Conservation (phyloP, 2,797 vertebrate species). For the Enteromius argenteus region DNA sequence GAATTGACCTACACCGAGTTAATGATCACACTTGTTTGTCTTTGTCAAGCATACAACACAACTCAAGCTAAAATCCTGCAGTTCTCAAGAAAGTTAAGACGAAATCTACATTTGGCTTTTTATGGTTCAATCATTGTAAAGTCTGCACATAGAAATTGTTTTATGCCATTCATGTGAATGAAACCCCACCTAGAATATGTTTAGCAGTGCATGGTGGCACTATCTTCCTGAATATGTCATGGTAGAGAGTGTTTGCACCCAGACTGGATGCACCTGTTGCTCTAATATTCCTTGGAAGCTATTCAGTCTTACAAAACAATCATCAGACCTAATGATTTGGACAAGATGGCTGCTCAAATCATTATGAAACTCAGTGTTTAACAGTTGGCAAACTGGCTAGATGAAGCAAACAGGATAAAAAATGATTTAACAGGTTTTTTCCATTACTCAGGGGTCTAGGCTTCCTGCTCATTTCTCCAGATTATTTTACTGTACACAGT, state of each 20-base stretch:
- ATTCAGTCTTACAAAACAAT: neutral
- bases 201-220: neutral
- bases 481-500: neutral
- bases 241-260: neutral
- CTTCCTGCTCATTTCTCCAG: constrained; percentile 2
- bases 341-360: neutral
- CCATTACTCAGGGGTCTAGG: neutral
- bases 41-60: neutral
- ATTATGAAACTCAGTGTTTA: constrained; percentile 34
- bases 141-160: neutral
- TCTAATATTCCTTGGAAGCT: constrained; percentile 3
- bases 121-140: neutral
- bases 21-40: neutral
- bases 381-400: neutral
- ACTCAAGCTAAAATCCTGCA: neutral
- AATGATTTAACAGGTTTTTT: neutral
- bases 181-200: neutral
- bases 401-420: constrained; percentile 7
- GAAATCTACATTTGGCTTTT: neutral
- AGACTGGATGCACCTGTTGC: neutral
- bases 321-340: constrained; percentile 2
- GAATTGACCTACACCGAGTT: neutral
- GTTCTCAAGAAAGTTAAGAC: neutral
- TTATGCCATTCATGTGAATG: neutral
- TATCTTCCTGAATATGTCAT: neutral